Evolutionary conservation across 2,888 invertebrate genomes (phyloP), one percentile per base, ranked within the genome.

Genomic region (Papilio protenor): DNA sequence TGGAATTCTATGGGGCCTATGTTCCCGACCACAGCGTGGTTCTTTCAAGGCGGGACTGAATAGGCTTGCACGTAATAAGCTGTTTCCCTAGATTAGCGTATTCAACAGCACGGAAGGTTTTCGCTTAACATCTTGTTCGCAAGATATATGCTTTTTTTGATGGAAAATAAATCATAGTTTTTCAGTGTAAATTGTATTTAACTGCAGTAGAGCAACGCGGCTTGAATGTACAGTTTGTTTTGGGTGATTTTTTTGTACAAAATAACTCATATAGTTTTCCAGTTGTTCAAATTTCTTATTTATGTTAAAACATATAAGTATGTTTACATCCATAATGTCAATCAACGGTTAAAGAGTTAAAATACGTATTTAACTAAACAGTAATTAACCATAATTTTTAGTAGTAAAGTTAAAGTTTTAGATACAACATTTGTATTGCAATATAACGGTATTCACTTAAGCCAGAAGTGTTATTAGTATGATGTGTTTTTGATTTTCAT

Each of bases 21-120:
- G 78, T 76, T 69, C 69, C 64, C 59, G 55, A 75, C 78, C 78
- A 64, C 78, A 76, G 76, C 76, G 78, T 73, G 75, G 66, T 72
- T 73, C 78, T 76, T 79, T 79, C 76, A 78, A 76, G 78, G 75
- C 72, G 73, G 66, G 40, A 40, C 66, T 79, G 78, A 79, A 79
- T 79, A 70, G 73, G 73, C 73, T 66, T 61, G 75, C 69, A 69
- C 76, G 73, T 76, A 79, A 76, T 76, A 79, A 76, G 76, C 78
- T 69, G 73, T 79, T 79, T 79, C 69, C 78, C 78, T 76, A 79
- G 78, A 79, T 79, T 79, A 79, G 78, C 78, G 66, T 69, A 79
- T 79, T 79, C 78, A 79, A 57, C 73, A 57, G 49, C 78, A 73
- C 49, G 57, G 69, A 52, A 76, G 64, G 66, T 75, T 74, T 75